Base-by-base conservation (phyloP, 2,113 vertebrate genomes). In the Orthonyx spaldingii region DNA sequence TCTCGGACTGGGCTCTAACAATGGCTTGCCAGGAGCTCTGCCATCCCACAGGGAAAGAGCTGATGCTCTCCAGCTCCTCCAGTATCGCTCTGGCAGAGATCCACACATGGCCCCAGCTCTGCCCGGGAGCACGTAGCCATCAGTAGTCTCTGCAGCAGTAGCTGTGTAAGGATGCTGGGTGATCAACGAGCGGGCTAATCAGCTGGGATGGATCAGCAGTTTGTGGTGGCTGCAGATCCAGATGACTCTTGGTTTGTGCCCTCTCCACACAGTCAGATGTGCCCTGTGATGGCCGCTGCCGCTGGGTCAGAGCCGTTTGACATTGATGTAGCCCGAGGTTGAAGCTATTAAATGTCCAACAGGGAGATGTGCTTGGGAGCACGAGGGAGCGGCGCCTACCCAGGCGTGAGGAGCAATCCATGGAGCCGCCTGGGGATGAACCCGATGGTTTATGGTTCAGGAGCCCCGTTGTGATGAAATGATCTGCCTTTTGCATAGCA, bases 1-100 rank as follows among this genome's bases (percentile, higher is more conserved):
- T 81, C 77, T 78, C 4, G 0, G 60, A 57, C 92, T 57, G 85
- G 91, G 61, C 87, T 87, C 53, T 30, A 46, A 92, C 89, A 93
- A 57, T 91, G 91, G 2, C 49, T 90, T 96, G 94, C 72, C 64
- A 92, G 91, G 49, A 94, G 89, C 91, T 79, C 84, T 94, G 84
- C 89, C 33, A 44, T 79, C 87, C 81, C 57, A 3, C 1, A 9
- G 93, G 87, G 80, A 86, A 91, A 80, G 64, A 21, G 2, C 76
- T 87, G 80, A 92, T 84, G 80, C n/a, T 94, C 72, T 87, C 87
- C 84, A 92, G 93, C 72, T 80, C 78, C 68, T 91, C 89, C 2
- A 7, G 71, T 26, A 28, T 49, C 14, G 0, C 63, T 76, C 59
- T 70, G 77, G 93, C 81, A 72, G n/a, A 41, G 72, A 52, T 63